phyloP scores from a whole-genome alignment of 1,140 invertebrate species.

The Drosophila sp. region DNA sequence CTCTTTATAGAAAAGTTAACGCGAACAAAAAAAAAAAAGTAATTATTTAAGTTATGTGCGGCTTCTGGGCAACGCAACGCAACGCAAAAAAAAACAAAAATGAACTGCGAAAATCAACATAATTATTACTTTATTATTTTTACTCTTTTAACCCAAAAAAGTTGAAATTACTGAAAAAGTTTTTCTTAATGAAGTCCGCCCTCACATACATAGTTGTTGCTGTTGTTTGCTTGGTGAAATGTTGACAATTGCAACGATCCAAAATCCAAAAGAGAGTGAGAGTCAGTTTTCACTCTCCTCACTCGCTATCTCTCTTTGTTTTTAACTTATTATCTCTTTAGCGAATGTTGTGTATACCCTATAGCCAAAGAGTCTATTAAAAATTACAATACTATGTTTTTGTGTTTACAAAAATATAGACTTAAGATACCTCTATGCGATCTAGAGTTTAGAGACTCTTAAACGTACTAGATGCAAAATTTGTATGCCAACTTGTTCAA shows the following conservation, averaged over 20 bases:
- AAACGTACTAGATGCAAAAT: too few relatives aligned
- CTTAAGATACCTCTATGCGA: too few relatives aligned
- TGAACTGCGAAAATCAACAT: constrained; percentile 6
- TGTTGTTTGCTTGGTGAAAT: not conserved
- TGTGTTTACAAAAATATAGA: too few relatives aligned
- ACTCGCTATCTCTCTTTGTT: not conserved
- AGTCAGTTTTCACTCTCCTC: not conserved
- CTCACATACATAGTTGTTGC: not conserved
- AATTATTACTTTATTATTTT: constrained; percentile 14
- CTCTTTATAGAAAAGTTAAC: not conserved
- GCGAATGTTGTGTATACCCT: not conserved
- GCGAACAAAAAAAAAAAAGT: not conserved
- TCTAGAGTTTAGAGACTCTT: too few relatives aligned
- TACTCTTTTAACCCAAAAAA: not conserved
- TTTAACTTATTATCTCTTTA: not conserved
- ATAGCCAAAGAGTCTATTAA: not conserved
- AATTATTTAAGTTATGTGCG: constrained; percentile 4
- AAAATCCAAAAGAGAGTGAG: not conserved
- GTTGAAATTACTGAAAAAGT: not conserved
- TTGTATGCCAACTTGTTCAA: too few relatives aligned
- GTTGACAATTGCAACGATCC: constrained; percentile 6
- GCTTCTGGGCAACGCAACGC: not conserved
- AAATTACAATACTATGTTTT: not conserved
- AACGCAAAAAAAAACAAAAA: not conserved
- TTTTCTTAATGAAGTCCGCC: not conserved